phyloP scores from a whole-genome alignment of 1,140 invertebrate genomes.

The Anagrus nilaparvatae region DNA sequence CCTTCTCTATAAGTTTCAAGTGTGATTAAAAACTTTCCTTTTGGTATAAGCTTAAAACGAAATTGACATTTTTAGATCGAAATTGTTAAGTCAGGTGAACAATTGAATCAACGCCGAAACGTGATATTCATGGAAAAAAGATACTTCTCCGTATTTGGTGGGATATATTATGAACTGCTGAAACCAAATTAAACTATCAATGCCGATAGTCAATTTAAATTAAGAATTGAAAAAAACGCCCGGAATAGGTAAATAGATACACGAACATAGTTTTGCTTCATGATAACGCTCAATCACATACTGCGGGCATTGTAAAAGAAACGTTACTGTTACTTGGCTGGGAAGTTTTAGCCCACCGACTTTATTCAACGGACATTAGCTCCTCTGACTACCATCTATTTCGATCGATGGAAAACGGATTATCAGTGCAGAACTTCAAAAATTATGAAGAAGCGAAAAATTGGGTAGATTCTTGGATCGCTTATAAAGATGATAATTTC shows the following conservation, averaged over 20 bases:
- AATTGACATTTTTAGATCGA: too few relatives aligned
- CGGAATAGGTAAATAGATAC: background rate
- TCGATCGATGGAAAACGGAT: conserved; percentile 14
- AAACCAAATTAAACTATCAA: too few relatives aligned
- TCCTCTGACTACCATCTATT: conserved; percentile 23
- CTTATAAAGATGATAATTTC: conserved; percentile 17
- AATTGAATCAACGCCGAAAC: too few relatives aligned
- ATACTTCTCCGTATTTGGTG: too few relatives aligned
- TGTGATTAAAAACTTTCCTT: too few relatives aligned
- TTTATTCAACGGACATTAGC: conserved; percentile 21
- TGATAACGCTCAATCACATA: background rate
- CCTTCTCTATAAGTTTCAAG: too few relatives aligned
- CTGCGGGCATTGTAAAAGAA: background rate
- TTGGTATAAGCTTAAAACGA: too few relatives aligned
- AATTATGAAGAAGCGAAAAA: conserved; percentile 17
- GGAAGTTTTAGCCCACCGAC: conserved; percentile 15
- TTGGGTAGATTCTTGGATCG: conserved; percentile 15
- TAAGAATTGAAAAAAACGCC: background rate
- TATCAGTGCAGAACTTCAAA: conserved; percentile 16
- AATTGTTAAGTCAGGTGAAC: too few relatives aligned
- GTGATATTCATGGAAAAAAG: too few relatives aligned
- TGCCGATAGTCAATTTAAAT: too few relatives aligned
- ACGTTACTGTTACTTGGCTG: conserved; percentile 4
- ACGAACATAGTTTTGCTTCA: background rate
- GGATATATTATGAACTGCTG: too few relatives aligned